Base-by-base conservation (phyloP, 2,888 invertebrate genomes). In the Tetrapedia diversipes region DNA sequence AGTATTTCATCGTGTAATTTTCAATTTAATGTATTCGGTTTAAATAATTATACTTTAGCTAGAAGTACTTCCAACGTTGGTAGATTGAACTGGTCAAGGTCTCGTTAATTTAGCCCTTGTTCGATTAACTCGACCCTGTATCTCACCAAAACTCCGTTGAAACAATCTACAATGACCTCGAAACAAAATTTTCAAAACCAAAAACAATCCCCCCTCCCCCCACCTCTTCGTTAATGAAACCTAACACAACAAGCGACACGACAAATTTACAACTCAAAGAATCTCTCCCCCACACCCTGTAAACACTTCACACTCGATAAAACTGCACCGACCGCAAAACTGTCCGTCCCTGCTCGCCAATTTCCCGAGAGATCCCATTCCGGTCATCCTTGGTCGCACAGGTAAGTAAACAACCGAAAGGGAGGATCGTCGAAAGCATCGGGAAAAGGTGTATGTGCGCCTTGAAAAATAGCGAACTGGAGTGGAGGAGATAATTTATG, bases 401-500 rank as follows among this genome's bases (percentile, higher is more conserved):
- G 37, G 45, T 19, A 32, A 45, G 74, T 60, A 65, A 73, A 66
- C 39, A 47, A 27, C 11, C 56, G 6, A 16, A 11, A 14, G n/a
- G 0, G 7, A 22, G 19, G 1, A 24, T 27, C 4, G 0, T 11
- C 4, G 19, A 47, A 53, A n/a, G n/a, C n/a, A 54, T 2, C 19
- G n/a, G 37, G 19, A 51, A 27, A 16, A 22, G 49, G 41, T 3
- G 29, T 45, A 16, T n/a, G n/a, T n/a, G n/a, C n/a, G n/a, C 8
- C 14, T 22, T 22, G 29, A 37, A 64, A 61, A 82, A 74, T 73
- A 56, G 66, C 47, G 47, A 29, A 54, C 56, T 68, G 43, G 34
- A 69, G 60, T 61, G 24, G 65, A 39, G 53, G 22, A 24, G 19
- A 43, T 82, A 73, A 81, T 81, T 81, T 79, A 75, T 73, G 75